Conservation (phyloP, 2,797 vertebrate species). For the Centropyge bicolor region DNA sequence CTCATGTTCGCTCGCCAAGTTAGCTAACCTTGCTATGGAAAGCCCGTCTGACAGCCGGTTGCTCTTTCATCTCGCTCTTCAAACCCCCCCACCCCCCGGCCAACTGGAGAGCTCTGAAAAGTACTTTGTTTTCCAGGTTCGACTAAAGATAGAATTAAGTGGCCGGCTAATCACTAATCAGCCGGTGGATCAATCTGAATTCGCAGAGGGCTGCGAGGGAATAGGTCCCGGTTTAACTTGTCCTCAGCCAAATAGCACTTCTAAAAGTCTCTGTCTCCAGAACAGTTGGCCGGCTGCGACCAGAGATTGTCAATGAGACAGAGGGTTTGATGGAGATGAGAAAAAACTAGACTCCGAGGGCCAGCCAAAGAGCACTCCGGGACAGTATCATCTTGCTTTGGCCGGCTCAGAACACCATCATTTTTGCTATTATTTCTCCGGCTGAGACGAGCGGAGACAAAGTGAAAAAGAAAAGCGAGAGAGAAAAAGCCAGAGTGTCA, state of each 20-base stretch:
- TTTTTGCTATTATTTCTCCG: slow-evolving; percentile 34
- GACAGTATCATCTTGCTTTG: slow-evolving; percentile 37
- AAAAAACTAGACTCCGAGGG: slow-evolving; percentile 38
- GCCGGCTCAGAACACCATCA: slow-evolving; percentile 33
- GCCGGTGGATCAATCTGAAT: slow-evolving; percentile 59
- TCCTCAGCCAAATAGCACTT: slow-evolving; percentile 39
- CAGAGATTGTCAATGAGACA: slow-evolving; percentile 42
- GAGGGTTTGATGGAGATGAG: slow-evolving; percentile 61
- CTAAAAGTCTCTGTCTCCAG: slow-evolving; percentile 18
- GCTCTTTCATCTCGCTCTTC: slow-evolving; percentile 64
- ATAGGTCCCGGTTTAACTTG: slow-evolving; percentile 30
- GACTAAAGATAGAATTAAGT: slow-evolving; percentile 55
- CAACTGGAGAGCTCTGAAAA: slow-evolving; percentile 36
- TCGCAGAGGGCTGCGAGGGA: slow-evolving; percentile 2
- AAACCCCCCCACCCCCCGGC: slow-evolving; percentile 25
- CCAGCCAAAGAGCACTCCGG: slow-evolving; percentile 52
- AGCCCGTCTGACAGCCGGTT: slow-evolving; percentile 45
- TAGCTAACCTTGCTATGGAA: slow-evolving; percentile 41
- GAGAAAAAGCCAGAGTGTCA: slow-evolving; percentile 20
- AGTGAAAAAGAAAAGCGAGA: slow-evolving; percentile 25
- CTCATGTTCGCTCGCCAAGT: slow-evolving; percentile 37
- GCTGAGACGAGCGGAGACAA: slow-evolving; percentile 13
- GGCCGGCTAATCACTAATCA: slow-evolving; percentile 68
- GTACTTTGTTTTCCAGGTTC: slow-evolving; percentile 48
- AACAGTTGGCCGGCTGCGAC: slow-evolving; percentile 39